These are phyloP conservation scores for Mastigias papua DNA, from an alignment of 30 jellyfish, hydroid and myxozoan genomes.

Conservation along the genomic window DNA sequence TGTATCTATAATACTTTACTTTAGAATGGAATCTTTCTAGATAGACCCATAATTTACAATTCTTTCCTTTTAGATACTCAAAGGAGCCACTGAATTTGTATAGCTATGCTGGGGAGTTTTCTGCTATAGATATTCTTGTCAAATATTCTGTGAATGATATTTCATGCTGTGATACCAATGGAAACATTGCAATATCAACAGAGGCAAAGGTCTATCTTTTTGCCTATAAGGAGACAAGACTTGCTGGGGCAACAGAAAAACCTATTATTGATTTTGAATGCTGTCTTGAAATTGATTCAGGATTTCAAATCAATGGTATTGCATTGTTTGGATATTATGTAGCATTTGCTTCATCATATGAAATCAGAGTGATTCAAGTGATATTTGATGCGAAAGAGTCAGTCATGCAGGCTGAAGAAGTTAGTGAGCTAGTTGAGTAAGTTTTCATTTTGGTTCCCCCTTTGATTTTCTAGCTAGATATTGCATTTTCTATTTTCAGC, in stretches of 20 bases:
- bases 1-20: too few species aligned
- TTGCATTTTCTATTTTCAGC: background rate
- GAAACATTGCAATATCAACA: conserved; percentile 87
- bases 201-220: conserved; percentile 73
- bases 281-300: conserved; percentile 74
- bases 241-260: conserved; percentile 14
- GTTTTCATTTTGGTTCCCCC: conserved; percentile 6
- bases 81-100: conserved; percentile 33
- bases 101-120: conserved; percentile 45
- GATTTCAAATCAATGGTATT: conserved; percentile 63
- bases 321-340: conserved; percentile 57
- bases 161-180: conserved; percentile 73
- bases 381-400: conserved; percentile 52
- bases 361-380: conserved; percentile 79
- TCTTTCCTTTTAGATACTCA: conserved; percentile 45
- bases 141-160: conserved; percentile 81
- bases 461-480: background rate
- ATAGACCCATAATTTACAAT: too few species aligned
- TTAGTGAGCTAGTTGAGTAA: conserved; percentile 74
- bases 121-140: conserved; percentile 79
- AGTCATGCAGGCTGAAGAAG: conserved; percentile 93
- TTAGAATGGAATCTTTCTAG: too few species aligned
- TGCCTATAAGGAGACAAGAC: conserved; percentile 37
- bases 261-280: conserved; percentile 74
- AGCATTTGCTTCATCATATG: conserved; percentile 83